These are phyloP conservation scores for Tiliacea aurago DNA, from an alignment of 2,888 invertebrate genomes.

Conservation along the genomic window DNA sequence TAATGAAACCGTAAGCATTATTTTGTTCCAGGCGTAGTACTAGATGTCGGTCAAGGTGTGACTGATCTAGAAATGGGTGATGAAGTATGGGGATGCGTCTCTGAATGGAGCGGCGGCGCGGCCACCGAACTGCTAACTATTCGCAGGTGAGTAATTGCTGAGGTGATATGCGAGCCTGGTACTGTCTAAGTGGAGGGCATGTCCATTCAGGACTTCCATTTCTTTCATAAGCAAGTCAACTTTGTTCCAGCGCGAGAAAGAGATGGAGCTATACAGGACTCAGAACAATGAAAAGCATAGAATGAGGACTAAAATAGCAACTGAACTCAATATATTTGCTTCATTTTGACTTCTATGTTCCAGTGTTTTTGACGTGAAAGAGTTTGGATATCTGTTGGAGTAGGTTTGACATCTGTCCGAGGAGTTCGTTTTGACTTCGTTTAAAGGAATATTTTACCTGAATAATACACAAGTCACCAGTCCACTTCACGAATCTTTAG, in stretches of 20 bases:
- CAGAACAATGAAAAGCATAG: too few relatives aligned
- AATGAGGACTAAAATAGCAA: too few relatives aligned
- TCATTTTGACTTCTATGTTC: too few relatives aligned
- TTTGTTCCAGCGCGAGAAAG: neutral
- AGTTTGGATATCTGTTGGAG: too few relatives aligned
- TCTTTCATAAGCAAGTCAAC: neutral
- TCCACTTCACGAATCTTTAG: too few relatives aligned
- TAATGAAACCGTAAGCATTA: neutral
- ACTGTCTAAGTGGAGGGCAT: neutral
- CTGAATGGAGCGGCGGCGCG: constrained; percentile 87
- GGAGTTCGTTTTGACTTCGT: too few relatives aligned
- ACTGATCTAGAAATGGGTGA: constrained; percentile 85
- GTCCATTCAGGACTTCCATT: neutral
- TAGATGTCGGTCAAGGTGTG: constrained; percentile 86
- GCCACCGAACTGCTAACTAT: constrained; percentile 84
- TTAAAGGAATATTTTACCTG: too few relatives aligned
- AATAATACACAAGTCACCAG: too few relatives aligned
- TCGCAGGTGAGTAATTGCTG: constrained; percentile 74
- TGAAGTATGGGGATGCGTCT: constrained; percentile 88
- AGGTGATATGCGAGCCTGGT: constrained; percentile 20
- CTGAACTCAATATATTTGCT: too few relatives aligned
- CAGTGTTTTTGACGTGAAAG: too few relatives aligned
- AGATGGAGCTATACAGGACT: neutral
- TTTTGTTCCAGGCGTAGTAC: constrained; percentile 77
- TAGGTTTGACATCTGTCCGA: too few relatives aligned